phyloP scores from a whole-genome alignment of 1,140 invertebrate species.

The Bombus soroeensis region DNA sequence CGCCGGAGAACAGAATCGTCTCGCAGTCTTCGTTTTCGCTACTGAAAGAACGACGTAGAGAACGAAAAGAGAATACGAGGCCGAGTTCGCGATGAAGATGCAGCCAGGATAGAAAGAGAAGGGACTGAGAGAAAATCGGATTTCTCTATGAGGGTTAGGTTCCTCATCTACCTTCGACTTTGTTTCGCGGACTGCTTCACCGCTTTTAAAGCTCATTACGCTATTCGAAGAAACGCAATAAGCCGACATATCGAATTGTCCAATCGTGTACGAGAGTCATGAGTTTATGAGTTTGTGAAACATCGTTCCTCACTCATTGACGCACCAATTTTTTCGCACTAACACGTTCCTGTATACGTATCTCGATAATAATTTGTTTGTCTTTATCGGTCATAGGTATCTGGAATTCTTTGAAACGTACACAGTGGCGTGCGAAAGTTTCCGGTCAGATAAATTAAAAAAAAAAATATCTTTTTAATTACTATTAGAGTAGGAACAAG shows the following conservation, averaged over 20 bases:
- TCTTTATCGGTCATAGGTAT: too few species aligned
- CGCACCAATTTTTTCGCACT: neutral
- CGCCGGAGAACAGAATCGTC: conserved; percentile 57
- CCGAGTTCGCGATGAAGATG: conserved; percentile 31
- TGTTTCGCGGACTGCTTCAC: conserved; percentile 26
- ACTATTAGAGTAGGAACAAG: too few species aligned
- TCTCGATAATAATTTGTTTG: too few species aligned
- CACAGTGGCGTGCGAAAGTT: too few species aligned
- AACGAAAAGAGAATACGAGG: conserved; percentile 16
- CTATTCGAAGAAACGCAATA: neutral
- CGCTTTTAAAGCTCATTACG: conserved; percentile 31
- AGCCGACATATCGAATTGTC: neutral
- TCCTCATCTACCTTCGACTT: conserved; percentile 53
- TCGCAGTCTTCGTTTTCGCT: conserved; percentile 74
- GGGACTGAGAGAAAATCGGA: conserved; percentile 66
- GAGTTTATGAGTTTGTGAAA: neutral
- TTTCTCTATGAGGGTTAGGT: conserved; percentile 68
- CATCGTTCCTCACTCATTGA: neutral
- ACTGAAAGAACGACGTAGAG: conserved; percentile 48
- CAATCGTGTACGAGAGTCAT: neutral
- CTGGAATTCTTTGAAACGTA: neutral
- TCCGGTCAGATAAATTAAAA: too few species aligned
- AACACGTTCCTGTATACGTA: neutral
- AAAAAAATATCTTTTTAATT: too few species aligned
- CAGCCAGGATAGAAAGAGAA: neutral